phyloP scores from a whole-genome alignment of 2,797 vertebrate species.

The Rhinogobio ventralis region DNA sequence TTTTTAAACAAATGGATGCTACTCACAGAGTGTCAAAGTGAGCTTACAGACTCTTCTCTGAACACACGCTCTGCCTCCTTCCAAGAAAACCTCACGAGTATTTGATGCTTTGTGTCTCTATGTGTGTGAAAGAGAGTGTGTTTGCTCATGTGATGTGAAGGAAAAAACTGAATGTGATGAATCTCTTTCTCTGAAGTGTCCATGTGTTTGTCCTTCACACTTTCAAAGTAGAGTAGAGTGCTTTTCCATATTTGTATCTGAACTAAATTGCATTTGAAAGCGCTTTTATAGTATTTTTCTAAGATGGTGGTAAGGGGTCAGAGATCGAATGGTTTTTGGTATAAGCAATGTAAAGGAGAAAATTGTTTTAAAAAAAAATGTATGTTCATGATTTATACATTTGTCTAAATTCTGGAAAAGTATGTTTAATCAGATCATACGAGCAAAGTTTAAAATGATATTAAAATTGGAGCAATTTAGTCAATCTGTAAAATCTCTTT shows the following conservation, averaged over 20 bases:
- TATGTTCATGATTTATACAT: conserved; percentile 11
- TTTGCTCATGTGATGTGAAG: conserved; percentile 52
- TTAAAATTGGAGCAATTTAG: neutral
- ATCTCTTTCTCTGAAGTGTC: conserved; percentile 69
- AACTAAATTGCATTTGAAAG: conserved; percentile 74
- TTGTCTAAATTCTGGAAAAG: conserved; percentile 1
- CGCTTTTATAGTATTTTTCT: conserved; percentile 85
- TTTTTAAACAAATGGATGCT: conserved; percentile 29
- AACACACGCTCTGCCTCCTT: conserved; percentile 52
- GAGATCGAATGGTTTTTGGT: conserved; percentile 78
- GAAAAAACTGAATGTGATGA: conserved; percentile 68
- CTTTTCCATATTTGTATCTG: conserved; percentile 80
- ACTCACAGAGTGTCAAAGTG: conserved; percentile 30
- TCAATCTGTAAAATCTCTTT: neutral
- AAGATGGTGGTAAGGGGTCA: conserved; percentile 61
- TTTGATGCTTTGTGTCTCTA: conserved; percentile 62
- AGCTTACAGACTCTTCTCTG: conserved; percentile 23
- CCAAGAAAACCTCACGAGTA: conserved; percentile 50
- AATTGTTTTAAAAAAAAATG: conserved; percentile 68
- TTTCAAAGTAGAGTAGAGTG: conserved; percentile 73
- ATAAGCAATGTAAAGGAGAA: conserved; percentile 68
- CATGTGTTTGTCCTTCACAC: conserved; percentile 75
- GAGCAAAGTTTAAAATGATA: conserved; percentile 34
- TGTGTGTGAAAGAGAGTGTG: conserved; percentile 62
- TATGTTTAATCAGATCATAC: conserved; percentile 48